Base-by-base conservation (phyloP, 2,888 invertebrate genomes). In the Dilophus febrilis region DNA sequence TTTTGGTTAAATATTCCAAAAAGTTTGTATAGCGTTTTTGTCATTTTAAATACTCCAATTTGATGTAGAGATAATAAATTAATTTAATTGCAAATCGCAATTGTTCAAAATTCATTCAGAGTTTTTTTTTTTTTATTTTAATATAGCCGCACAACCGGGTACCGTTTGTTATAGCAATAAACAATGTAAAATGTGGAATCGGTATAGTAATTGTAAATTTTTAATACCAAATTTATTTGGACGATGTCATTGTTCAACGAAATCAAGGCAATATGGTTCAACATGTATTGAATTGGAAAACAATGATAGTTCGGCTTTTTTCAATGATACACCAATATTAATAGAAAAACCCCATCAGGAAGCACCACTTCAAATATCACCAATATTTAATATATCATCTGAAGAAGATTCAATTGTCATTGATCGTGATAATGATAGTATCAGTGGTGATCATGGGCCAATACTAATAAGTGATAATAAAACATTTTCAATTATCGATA, bases 91-190 rank as follows among this genome's bases (percentile, higher is more conserved):
- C n/a, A n/a, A n/a, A n/a, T n/a, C n/a, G n/a, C n/a, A n/a, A n/a
- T n/a, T n/a, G n/a, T n/a, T n/a, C n/a, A n/a, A n/a, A n/a, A n/a
- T n/a, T n/a, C n/a, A n/a, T n/a, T n/a, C n/a, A n/a, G n/a, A n/a
- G n/a, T n/a, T n/a, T n/a, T 36, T 22, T n/a, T n/a, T n/a, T n/a
- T n/a, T 39, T 42, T 47, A 42, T 43, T 45, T 50, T 51, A 42
- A 66, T 67, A n/a, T 68, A 90, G 90, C 87, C 50, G 84, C 88
- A 16, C 74, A 76, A 53, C 77, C 85, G 27, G 84, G 86, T 42
- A 80, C 85, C 50, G 83, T 87, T 30, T 91, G 90, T 59, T 86
- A 88, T 64, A 86, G 83, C 54, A 83, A 88, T 58, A 79, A 81
- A 44, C 90, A 90, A 58, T 91, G 90, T 57, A 75, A 77, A 44